Conservation (phyloP, 2,113 vertebrate genomes). For the Elaphurus davidianus region DNA sequence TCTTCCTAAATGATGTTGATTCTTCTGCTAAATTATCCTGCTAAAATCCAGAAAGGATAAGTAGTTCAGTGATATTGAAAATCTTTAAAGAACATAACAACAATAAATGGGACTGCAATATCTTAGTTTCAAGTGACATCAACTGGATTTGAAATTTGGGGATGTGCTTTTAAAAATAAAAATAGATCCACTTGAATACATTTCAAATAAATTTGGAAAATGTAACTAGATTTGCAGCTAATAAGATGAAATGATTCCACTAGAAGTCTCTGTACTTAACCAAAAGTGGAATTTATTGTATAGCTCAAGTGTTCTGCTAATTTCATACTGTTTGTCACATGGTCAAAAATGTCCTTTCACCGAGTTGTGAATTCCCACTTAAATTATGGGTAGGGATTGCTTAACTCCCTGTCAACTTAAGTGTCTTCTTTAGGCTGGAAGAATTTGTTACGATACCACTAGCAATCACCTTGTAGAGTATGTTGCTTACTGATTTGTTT, state of each 20-base stretch:
- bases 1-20: neutral
- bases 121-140: neutral
- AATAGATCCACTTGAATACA: neutral
- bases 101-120: neutral
- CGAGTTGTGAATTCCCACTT: neutral
- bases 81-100: neutral
- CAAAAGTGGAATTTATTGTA: neutral
- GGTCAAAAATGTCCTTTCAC: neutral
- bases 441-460: neutral
- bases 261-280: neutral
- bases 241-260: neutral
- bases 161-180: neutral
- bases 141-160: neutral
- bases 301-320: neutral
- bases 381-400: neutral
- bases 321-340: neutral
- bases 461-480: neutral
- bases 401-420: neutral
- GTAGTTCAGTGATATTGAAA: neutral
- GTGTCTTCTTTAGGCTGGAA: neutral
- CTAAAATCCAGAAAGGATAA: neutral
- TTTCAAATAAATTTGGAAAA: neutral
- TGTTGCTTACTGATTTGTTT: neutral
- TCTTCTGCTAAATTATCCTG: neutral
- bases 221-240: neutral